phyloP scores from a whole-genome alignment of 2,113 vertebrate genomes.

The Daphoenositta chrysoptera region DNA sequence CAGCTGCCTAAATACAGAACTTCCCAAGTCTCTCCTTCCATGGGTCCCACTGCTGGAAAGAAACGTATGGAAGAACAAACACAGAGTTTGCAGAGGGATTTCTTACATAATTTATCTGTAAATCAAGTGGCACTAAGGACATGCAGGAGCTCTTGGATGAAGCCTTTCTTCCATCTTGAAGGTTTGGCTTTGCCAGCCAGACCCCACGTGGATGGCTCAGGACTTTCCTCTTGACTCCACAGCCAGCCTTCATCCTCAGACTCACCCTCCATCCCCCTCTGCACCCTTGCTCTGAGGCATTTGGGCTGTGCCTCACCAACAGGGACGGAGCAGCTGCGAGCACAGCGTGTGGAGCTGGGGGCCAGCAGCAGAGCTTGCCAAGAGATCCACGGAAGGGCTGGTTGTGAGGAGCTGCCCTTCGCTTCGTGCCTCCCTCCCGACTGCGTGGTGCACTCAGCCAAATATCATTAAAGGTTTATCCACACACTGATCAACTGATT shows the following conservation, averaged over 20 bases:
- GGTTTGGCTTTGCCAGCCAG: neutral
- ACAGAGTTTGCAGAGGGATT: neutral
- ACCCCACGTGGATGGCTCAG: neutral
- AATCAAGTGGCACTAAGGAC: neutral
- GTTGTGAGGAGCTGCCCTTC: constrained; percentile 6
- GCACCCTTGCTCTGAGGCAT: neutral
- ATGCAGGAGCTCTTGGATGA: neutral
- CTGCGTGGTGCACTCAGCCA: neutral
- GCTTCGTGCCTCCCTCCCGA: neutral
- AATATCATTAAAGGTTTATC: neutral
- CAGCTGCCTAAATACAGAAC: neutral
- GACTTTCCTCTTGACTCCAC: neutral
- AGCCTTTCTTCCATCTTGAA: neutral
- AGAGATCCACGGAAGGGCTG: neutral
- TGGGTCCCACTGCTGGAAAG: neutral
- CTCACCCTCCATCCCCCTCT: neutral
- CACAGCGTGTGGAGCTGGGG: constrained; percentile 4
- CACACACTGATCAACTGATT: neutral
- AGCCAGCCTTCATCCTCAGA: neutral
- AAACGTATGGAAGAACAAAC: neutral
- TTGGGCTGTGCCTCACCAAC: neutral
- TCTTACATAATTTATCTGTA: neutral
- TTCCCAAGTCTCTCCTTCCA: neutral
- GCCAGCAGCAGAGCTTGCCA: constrained; percentile 38
- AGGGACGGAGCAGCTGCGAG: constrained; percentile 7